Conservation (phyloP, 2,888 invertebrate species). For the Melanargia galathea region DNA sequence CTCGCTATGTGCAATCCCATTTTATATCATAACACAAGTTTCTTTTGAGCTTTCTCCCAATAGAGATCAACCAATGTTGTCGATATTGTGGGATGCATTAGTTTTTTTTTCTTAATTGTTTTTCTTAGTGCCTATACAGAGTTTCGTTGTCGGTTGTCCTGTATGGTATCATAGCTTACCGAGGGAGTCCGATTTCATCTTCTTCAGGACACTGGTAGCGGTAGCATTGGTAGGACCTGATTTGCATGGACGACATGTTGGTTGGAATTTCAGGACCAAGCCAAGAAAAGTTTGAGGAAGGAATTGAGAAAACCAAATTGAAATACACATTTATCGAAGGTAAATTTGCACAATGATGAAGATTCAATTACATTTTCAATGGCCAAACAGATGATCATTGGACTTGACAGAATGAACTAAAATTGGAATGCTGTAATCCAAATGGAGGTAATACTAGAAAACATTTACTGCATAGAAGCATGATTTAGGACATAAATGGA, state of each 20-base stretch:
- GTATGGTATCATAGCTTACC: slow-evolving; percentile 64
- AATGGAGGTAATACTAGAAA: not conserved
- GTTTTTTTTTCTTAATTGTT: slow-evolving; percentile 5
- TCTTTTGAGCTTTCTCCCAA: slow-evolving; percentile 40
- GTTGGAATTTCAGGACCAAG: not conserved
- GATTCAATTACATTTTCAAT: not conserved
- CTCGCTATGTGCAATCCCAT: slow-evolving; percentile 74
- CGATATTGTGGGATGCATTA: slow-evolving; percentile 37
- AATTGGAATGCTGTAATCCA: not conserved
- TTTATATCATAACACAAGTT: slow-evolving; percentile 53
- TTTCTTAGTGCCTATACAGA: slow-evolving; percentile 43
- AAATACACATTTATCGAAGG: not conserved
- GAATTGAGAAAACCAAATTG: not conserved
- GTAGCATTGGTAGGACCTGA: not conserved
- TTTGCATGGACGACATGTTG: not conserved
- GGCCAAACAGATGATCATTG: not conserved
- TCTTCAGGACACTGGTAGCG: not conserved
- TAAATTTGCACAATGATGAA: not conserved
- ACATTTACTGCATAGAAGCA: no score
- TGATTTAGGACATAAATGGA: not conserved
- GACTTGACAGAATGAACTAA: not conserved
- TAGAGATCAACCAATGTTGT: slow-evolving; percentile 37
- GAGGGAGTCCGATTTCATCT: not conserved
- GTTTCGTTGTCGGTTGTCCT: slow-evolving; percentile 54
- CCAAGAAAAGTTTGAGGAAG: not conserved